phyloP scores from a whole-genome alignment of 2,797 vertebrate species.

The Falco rusticolus region DNA sequence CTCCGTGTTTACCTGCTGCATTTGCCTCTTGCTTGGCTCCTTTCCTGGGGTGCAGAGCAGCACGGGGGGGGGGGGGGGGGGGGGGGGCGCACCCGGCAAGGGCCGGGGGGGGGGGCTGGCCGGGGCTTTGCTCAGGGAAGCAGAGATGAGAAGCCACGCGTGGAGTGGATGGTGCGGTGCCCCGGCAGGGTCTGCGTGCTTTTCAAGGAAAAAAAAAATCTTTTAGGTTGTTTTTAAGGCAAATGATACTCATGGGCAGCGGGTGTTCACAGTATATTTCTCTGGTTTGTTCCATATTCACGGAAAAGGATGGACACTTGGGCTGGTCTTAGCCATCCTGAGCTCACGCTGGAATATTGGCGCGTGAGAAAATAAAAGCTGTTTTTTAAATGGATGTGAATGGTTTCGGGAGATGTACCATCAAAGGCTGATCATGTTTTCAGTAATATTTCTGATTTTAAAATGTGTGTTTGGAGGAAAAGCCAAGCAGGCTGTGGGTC shows the following conservation, averaged over 20 bases:
- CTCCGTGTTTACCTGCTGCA: accelerated
- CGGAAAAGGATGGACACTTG: not conserved
- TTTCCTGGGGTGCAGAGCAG: accelerated
- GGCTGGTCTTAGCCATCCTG: accelerated
- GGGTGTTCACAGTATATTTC: accelerated
- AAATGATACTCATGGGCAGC: not conserved
- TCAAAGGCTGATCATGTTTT: not conserved
- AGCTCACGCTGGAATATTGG: not conserved
- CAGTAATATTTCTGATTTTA: not conserved
- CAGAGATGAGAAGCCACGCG: accelerated
- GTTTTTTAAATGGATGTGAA: not conserved
- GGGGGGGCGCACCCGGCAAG: accelerated
- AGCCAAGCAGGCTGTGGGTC: not conserved
- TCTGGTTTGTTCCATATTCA: not conserved
- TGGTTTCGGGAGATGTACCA: not conserved
- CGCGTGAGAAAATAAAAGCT: accelerated
- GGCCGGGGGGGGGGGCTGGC: not conserved
- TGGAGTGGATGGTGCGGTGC: accelerated
- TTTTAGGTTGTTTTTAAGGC: not conserved
- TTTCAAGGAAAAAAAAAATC: accelerated
- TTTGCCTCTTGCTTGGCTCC: not conserved
- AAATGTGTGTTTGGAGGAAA: accelerated
- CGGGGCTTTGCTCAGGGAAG: accelerated
- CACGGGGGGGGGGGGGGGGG: not conserved
- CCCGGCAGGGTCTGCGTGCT: not conserved